Evolutionary conservation across 2,797 vertebrate species (phyloP), one percentile per base, ranked within the genome.

Genomic region (Schizopygopsis pylzovi): DNA sequence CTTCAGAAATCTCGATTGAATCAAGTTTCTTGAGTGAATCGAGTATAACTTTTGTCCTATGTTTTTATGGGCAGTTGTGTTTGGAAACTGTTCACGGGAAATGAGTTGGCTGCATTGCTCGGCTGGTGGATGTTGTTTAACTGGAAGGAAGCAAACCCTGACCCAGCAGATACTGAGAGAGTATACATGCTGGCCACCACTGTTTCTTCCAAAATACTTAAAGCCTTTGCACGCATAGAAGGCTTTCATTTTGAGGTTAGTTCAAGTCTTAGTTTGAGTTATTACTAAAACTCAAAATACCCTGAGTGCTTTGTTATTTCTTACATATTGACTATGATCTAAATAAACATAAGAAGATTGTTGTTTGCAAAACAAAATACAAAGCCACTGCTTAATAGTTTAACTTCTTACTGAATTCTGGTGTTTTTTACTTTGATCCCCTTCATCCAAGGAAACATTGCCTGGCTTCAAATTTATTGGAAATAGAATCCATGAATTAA

Each of bases 391-490:
- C 6, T 78, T 8, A 78, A 41, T 63, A 79, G 25, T 33, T 37
- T n/a, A 33, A 68, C 73, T 12, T 76, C 4, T 54, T 54, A 8
- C 6, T 56, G 41, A 81, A 87, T 54, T 85, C 80, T 77, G 45
- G 52, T 78, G 61, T 79, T 81, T 89, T 77, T 81, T 33, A 15
- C 18, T 75, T 75, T 1, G 2, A 37, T 13, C 16, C 7, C 45
- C 11, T 68, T 43, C 56, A 22, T 91, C 94, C 92, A 93, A 99
- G 98, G 98, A 99, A 92, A 99, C 98, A 2, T 94, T 99, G 56
- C 98, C 98, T 8, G 98, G 98, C 47, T 99, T 99, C 90, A 99
- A 99, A 77, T 99, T 97, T 97, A 98, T 99, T 87, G 98, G 98
- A 89, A 98, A 96, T 85, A 92, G 96, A 91, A 97, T 98, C 8